Percentiles rank a stretch among this genome's conserved stretches.
These are phyloP conservation scores for Microcebus murinus DNA, from an alignment of 2,113 vertebrate species.

Conservation along the genomic window DNA sequence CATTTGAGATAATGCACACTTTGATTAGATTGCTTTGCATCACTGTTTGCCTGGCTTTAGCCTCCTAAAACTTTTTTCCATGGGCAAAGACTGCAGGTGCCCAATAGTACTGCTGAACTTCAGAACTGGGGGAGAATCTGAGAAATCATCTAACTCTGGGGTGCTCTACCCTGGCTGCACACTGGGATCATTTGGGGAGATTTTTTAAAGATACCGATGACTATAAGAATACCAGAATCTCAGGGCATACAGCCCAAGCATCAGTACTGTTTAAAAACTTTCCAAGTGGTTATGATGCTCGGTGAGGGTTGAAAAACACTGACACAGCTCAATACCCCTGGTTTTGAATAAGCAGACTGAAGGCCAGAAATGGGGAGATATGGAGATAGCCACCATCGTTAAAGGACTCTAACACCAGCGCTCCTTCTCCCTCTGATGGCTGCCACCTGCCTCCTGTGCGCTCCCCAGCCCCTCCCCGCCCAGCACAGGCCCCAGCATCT, in stretches of 20 bases:
- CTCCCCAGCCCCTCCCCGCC: background rate
- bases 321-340: background rate
- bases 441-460: background rate
- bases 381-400: background rate
- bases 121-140: background rate
- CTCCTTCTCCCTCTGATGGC: background rate
- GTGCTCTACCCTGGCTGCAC: background rate
- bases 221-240: background rate
- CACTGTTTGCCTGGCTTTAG: slow-evolving; percentile 52
- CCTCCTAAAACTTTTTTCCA: slow-evolving; percentile 55
- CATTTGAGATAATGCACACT: slow-evolving; percentile 84
- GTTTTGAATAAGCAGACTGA: background rate
- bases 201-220: background rate
- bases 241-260: background rate
- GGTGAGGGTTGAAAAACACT: background rate
- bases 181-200: background rate
- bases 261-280: slow-evolving; percentile 40
- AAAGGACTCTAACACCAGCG: background rate
- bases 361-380: background rate
- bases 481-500: background rate
- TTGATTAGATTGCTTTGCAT: slow-evolving; percentile 79
- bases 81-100: background rate
- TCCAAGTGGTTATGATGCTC: background rate
- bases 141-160: background rate
- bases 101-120: background rate